phyloP scores from a whole-genome alignment of 2,888 invertebrate genomes.

The Leucania comma region DNA sequence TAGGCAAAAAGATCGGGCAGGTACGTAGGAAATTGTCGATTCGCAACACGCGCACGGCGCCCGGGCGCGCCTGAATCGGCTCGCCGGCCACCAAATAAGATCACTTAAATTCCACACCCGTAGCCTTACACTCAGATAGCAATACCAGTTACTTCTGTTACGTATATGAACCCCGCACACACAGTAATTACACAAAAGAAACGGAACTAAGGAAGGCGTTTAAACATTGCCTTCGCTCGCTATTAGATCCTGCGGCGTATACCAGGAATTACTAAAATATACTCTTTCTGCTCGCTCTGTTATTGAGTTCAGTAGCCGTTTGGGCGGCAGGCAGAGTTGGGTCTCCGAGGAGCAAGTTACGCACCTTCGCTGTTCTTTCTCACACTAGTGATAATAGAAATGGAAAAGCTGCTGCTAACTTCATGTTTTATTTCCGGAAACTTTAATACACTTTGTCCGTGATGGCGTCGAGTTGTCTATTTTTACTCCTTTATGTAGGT shows the following conservation, averaged over 20 bases:
- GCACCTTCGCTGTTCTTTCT: conserved; percentile 50
- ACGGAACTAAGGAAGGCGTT: conserved; percentile 79
- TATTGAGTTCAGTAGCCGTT: conserved; percentile 73
- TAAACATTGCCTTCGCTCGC: conserved; percentile 77
- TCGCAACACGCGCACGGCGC: conserved; percentile 81
- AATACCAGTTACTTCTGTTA: conserved; percentile 82
- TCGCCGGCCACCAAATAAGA: conserved; percentile 83
- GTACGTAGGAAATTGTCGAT: conserved; percentile 82
- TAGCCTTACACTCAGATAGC: conserved; percentile 84
- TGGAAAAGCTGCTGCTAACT: conserved; percentile 44
- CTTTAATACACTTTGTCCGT: conserved; percentile 47
- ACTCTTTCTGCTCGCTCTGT: conserved; percentile 68
- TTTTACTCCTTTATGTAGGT: conserved; percentile 67
- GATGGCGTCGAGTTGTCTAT: conserved; percentile 47
- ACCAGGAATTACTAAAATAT: conserved; percentile 75
- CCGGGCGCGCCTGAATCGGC: conserved; percentile 81
- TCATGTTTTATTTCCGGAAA: conserved; percentile 55
- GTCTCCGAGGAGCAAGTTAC: conserved; percentile 58
- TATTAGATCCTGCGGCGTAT: conserved; percentile 73
- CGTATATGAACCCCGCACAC: conserved; percentile 81
- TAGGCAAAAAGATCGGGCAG: conserved; percentile 80
- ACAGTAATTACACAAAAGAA: conserved; percentile 88
- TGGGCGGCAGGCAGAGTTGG: conserved; percentile 62
- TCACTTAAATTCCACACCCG: conserved; percentile 88
- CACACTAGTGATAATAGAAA: conserved; percentile 50